Evolutionary conservation across 2,888 invertebrate species (phyloP), one percentile per base, ranked within the genome.

Genomic region (Aricia artaxerxes): DNA sequence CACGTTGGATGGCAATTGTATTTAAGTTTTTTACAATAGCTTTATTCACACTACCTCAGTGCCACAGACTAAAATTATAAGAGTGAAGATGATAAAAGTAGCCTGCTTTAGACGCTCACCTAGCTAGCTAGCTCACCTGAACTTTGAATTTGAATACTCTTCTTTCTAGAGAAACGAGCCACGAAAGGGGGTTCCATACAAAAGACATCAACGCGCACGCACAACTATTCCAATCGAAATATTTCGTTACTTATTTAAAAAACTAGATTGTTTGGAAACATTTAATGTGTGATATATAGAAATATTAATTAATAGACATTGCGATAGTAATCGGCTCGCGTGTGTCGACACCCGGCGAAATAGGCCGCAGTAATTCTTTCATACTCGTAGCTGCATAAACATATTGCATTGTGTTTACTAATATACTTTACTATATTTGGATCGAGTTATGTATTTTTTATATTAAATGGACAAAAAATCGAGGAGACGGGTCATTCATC

Each of bases 361-460:
- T 38, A 69, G 69, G 69, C 13, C 69, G 69, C 16, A 35, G 6
- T 69, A 69, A 69, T 69, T 69, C 69, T 38, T 69, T 69, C 69
- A 38, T 69, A 69, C 31, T 69, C 5, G 35, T 69, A 16, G 38
- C 69, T 35, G 35, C 35, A 35, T 35, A 38, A 38, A 69, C 69
- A 69, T 57, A 57, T 69, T 69, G 69, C 69, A 69, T 69, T 69
- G 35, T 69, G 35, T 69, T 64, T 64, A 16, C 13, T 69, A 35
- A 64, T 9, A 16, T 7, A 61, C 16, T n/a, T 6, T 60, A 5
- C 60, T 60, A n/a, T 7, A 64, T 64, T 31, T 64, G 3, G 61
- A 64, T 24, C 24, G 61, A 31, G 0, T n/a, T n/a, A 40, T 40
- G 40, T 40, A 6, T 6, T 40, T 40, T 40, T 40, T 6, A 0